Base-by-base conservation (phyloP, 2,888 invertebrate genomes). In the Chymomyza fuscimana region DNA sequence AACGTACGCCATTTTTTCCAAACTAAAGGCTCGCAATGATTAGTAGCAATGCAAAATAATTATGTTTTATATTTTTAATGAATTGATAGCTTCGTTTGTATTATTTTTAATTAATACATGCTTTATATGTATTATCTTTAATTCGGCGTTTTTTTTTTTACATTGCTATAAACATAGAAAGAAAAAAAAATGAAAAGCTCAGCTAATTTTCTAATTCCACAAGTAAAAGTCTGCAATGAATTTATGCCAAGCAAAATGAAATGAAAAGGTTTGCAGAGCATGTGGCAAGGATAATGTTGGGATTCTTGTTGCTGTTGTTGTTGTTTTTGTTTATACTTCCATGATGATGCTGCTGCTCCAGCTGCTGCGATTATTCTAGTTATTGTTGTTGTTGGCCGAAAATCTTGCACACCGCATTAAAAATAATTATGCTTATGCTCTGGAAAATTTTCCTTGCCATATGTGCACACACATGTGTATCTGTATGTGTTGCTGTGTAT, bases 341-440 rank as follows among this genome's bases (percentile, higher is more conserved):
- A 32, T 46, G 40, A 12, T 32, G 40, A 46, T 46, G 40, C 12
- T 46, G 12, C 10, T 46, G 40, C 40, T 46, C 40, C 40, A 46
- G 40, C 40, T 46, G 40, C 40, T 46, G 40, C 40, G 10, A 10
- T 12, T 46, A 46, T 46, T 12, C 40, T 46, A 46, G 40, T 12
- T 36, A 7, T 36, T 25, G 25, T 25, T 46, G 12, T 46, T 46
- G 40, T 46, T 46, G 40, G 40, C 4, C 54, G 15, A 50, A 69
- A 81, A 65, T 79, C 64, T 69, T 74, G 69, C 67, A 72, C 63
- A 74, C 72, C 79, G 77, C 76, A 80, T 79, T 87, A 77, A 77
- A 87, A 84, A 87, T 84, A 87, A 87, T 87, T 78, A 78, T 87
- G 86, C 72, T 86, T 76, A 73, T 73, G 82, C 76, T 79, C 74